Evolutionary conservation across 2,888 invertebrate genomes (phyloP).

Genomic region (Furcula furcula): DNA sequence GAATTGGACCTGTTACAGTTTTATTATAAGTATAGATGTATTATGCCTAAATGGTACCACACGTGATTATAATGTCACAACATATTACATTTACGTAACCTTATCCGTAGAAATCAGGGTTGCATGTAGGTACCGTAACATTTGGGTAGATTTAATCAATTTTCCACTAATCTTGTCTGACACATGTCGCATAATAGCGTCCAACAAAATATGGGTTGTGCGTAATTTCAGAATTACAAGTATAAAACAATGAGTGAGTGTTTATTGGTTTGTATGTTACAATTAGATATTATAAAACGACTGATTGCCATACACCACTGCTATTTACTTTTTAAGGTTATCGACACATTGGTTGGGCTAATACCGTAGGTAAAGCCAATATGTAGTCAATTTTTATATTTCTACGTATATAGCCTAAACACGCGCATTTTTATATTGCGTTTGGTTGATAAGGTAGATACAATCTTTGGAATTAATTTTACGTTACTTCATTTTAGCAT

Average conservation of each 20-base stretch:
- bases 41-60: no score
- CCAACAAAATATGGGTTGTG: constrained; percentile 18
- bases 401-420: neutral
- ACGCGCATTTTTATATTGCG: neutral
- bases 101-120: no score
- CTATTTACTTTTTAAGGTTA: neutral
- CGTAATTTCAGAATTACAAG: constrained; percentile 16
- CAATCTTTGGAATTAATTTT: neutral
- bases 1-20: no score
- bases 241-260: constrained; percentile 26
- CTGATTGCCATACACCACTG: constrained; percentile 33
- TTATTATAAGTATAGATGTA: no score
- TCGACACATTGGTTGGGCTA: no score
- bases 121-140: no score
- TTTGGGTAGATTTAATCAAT: no score
- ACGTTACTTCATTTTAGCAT: neutral
- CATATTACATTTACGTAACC: no score
- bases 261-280: constrained; percentile 31
- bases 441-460: neutral
- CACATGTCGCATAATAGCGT: constrained; percentile 16
- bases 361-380: no score
- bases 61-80: no score
- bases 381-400: no score
- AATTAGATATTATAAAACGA: constrained; percentile 34
- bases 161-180: constrained; percentile 5